Percentiles rank a stretch among this genome's conserved stretches.
phyloP scores from a whole-genome alignment of 2,113 vertebrate species.

The Ophthalmolycus amberensis region DNA sequence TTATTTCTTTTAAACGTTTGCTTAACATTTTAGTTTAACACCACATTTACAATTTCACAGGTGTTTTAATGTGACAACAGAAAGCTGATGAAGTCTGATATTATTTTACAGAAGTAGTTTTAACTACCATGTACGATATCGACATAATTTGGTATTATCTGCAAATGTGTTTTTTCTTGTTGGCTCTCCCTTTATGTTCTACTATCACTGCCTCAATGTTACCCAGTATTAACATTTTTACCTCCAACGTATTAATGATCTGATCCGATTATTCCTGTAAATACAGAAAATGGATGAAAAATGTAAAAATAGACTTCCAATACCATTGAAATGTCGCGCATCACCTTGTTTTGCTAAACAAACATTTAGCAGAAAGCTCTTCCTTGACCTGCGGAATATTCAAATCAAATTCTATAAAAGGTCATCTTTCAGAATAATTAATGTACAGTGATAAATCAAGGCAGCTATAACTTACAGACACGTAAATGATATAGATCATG shows the following conservation, averaged over 20 bases:
- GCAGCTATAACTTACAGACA: slow-evolving; percentile 77
- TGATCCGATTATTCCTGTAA: not conserved
- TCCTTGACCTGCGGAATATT: slow-evolving; percentile 71
- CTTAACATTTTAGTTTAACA: not conserved
- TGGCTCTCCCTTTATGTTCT: not conserved
- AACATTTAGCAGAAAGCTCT: slow-evolving; percentile 50
- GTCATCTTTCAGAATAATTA: slow-evolving; percentile 80
- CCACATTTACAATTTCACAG: not conserved
- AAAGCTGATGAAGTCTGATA: not conserved
- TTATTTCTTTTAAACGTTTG: not conserved
- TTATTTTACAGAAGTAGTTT: too few species aligned
- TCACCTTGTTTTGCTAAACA: slow-evolving; percentile 14
- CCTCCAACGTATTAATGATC: not conserved
- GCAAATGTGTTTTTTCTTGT: not conserved
- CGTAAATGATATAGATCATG: slow-evolving; percentile 80
- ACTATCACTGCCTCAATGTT: not conserved
- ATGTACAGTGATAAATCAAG: slow-evolving; percentile 77
- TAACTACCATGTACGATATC: not conserved
- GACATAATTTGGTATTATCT: not conserved
- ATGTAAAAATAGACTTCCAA: not conserved
- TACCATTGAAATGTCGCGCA: not conserved
- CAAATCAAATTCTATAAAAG: slow-evolving; percentile 75
- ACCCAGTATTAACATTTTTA: not conserved
- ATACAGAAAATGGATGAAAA: not conserved
- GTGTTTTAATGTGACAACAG: not conserved